These are phyloP conservation scores for Taurulus bubalis DNA, from an alignment of 2,113 vertebrate species.

Conservation along the genomic window DNA sequence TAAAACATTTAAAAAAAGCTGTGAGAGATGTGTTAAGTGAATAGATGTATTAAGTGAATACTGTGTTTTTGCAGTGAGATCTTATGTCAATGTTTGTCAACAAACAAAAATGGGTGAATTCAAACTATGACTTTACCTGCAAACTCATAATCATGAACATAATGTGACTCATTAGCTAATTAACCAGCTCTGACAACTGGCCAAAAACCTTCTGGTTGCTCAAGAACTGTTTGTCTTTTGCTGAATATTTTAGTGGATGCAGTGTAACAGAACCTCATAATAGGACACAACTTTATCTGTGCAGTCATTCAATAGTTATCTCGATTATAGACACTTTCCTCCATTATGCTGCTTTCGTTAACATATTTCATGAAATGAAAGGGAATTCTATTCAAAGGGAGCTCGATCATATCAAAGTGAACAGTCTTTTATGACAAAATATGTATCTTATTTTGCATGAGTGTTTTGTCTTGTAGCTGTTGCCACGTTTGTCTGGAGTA, in stretches of 20 bases:
- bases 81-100: not conserved
- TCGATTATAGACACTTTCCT: not conserved
- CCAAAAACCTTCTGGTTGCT: not conserved
- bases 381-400: not conserved
- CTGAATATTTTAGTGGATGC: slow-evolving; percentile 22
- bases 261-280: not conserved
- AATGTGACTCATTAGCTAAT: slow-evolving; percentile 27
- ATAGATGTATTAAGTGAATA: not conserved
- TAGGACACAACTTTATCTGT: not conserved
- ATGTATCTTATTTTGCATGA: not conserved
- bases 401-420: not conserved
- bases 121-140: not conserved
- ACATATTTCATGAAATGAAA: not conserved
- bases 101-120: not conserved
- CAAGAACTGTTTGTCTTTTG: slow-evolving; percentile 8
- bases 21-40: not conserved
- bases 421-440: not conserved
- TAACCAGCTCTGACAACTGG: not conserved
- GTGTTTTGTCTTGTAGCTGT: not conserved
- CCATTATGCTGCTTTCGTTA: not conserved
- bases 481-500: not conserved
- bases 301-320: not conserved
- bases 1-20: not conserved
- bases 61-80: not conserved
- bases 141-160: slow-evolving; percentile 7